Base-by-base conservation (phyloP, 1,140 invertebrate genomes). In the Hycleus phaleratus region DNA sequence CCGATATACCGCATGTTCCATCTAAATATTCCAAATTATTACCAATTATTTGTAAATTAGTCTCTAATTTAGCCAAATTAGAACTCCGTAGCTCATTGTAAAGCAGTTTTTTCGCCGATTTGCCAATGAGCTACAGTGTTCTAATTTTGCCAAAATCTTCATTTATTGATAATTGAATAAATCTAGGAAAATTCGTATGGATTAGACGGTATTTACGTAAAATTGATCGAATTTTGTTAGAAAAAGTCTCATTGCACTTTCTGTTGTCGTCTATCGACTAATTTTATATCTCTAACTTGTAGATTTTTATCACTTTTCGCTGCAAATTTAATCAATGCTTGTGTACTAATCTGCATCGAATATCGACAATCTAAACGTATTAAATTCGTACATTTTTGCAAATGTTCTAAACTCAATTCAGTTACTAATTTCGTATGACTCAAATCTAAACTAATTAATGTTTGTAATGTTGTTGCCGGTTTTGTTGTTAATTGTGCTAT, bases 341-440 rank as follows among this genome's bases (percentile, higher is more conserved):
- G 83, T 3, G 84, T 85, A 4, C 85, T 85, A 5, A 91, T 84
- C 63, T 88, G 83, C 7, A 85, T 82, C 4, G 87, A 85, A 62
- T 90, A 85, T 70, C 88, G 79, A 32, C 90, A 76, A 68, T 91
- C 88, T 60, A 91, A 70, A 55, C 84, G 75, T 44, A 79, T 78
- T 2, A 88, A 69, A 48, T 78, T 78, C 48, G 81, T 79, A 69
- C 85, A 88, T 26, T 83, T 79, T 2, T 81, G 76, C 11, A 95
- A 76, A 67, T 92, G 85, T 62, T 91, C 88, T 10, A 95, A 76
- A 55, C 85, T 86, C 2, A 79, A 78, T 70, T 94, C 91, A 0
- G 91, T 93, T 1, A 96, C 79, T 58, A 91, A 75, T 42, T 85
- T 81, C 71, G 92, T 93, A 45, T 87, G 87, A 32, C 88, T 87